Conservation (phyloP, 2,797 vertebrate species). For the Eutrigla gurnardus region DNA sequence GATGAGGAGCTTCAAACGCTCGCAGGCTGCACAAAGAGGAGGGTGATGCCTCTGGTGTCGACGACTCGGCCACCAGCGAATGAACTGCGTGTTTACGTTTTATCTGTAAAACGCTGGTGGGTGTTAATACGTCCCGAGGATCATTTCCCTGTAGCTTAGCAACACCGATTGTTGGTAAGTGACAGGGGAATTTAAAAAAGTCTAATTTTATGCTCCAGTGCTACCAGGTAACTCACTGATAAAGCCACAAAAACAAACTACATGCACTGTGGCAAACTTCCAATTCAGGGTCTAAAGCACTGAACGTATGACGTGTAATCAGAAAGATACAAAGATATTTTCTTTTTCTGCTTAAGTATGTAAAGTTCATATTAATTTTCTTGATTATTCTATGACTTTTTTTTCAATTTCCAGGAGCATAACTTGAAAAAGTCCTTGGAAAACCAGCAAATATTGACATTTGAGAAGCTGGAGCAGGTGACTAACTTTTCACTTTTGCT, state of each 20-base stretch:
- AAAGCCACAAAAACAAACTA: background rate
- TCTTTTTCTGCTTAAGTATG: background rate
- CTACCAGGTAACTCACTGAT: conserved; percentile 5
- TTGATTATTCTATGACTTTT: background rate
- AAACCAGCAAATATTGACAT: background rate
- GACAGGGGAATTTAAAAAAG: conserved; percentile 11
- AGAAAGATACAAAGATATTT: too few relatives aligned
- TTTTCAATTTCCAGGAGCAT: background rate
- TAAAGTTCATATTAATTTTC: background rate
- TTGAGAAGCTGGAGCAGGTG: background rate
- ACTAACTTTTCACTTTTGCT: too few relatives aligned
- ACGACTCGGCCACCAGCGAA: conserved; percentile 16
- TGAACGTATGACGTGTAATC: too few relatives aligned
- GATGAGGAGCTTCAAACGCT: background rate
- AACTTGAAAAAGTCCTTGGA: background rate
- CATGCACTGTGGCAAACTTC: too few relatives aligned
- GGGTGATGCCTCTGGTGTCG: background rate
- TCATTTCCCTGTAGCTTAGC: conserved; percentile 25
- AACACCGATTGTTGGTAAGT: conserved; percentile 28
- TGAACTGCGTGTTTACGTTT: background rate
- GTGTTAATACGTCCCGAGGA: background rate
- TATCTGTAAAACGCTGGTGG: background rate
- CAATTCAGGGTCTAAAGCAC: too few relatives aligned
- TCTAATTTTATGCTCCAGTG: background rate
- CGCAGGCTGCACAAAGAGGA: background rate